Conservation (phyloP, 2,888 invertebrate genomes). For the Noctuana brunneofusca region DNA sequence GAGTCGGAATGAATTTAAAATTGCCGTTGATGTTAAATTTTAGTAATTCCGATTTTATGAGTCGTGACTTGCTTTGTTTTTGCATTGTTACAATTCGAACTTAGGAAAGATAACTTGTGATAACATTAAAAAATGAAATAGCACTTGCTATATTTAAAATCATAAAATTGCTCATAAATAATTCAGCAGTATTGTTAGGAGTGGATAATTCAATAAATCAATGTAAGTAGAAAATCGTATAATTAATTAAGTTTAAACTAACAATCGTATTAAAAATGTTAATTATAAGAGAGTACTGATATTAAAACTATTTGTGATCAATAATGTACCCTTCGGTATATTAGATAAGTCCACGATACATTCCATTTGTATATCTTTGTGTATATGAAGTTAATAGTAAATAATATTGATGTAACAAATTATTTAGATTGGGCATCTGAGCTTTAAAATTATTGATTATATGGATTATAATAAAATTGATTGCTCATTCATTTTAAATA, state of each 20-base stretch:
- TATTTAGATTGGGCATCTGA: conserved; percentile 1
- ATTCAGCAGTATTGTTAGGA: conserved; percentile 68
- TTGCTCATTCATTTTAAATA: conserved; percentile 68
- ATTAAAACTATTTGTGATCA: conserved; percentile 60
- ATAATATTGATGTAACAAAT: conserved; percentile 3
- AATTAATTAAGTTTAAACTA: conserved; percentile 35
- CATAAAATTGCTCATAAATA: conserved; percentile 59
- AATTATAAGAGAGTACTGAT: conserved; percentile 76
- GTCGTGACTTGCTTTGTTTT: neutral
- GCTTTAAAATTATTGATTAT: conserved; percentile 69
- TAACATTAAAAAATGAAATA: neutral
- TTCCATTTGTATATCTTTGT: conserved; percentile 1
- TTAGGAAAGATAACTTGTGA: neutral
- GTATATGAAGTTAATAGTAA: neutral
- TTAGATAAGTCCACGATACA: conserved; percentile 65
- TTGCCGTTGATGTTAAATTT: neutral
- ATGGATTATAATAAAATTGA: conserved; percentile 48
- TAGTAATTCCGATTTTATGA: neutral
- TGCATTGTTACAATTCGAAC: neutral
- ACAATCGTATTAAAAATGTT: conserved; percentile 41
- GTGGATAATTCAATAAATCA: conserved; percentile 62
- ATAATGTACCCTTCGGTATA: conserved; percentile 64
- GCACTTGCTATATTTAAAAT: neutral
- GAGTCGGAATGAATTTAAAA: neutral
- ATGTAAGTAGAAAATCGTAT: conserved; percentile 53